phyloP scores from a whole-genome alignment of 2,888 invertebrate species.

The Augiades crinisus region DNA sequence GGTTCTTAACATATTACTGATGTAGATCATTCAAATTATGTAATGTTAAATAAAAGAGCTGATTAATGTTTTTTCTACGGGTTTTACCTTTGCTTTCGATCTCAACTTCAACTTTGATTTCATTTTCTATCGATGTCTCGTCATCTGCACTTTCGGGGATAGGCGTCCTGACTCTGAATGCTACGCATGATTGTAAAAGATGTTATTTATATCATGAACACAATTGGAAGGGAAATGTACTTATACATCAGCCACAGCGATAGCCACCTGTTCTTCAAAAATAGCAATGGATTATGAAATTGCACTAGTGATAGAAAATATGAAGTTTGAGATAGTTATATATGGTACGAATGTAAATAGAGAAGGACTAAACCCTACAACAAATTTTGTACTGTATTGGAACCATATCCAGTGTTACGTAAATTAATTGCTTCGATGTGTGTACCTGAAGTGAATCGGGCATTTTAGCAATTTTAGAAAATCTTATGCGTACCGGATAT shows the following conservation, averaged over 20 bases:
- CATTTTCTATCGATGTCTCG: constrained; percentile 57
- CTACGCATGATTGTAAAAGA: constrained; percentile 36
- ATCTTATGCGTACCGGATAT: constrained; percentile 1
- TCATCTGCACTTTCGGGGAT: constrained; percentile 81
- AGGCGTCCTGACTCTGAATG: constrained; percentile 79
- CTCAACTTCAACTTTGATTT: constrained; percentile 67
- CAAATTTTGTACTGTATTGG: background rate
- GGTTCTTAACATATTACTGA: no score
- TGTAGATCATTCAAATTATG: no score
- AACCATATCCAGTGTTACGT: background rate
- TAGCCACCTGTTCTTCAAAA: constrained; percentile 11
- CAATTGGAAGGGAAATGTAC: constrained; percentile 11
- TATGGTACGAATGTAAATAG: background rate
- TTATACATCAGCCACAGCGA: constrained; percentile 5
- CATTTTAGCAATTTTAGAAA: background rate
- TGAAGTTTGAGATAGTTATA: no score
- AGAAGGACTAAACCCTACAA: background rate
- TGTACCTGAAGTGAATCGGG: background rate
- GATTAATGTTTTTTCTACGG: constrained; percentile 12
- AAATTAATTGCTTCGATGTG: background rate
- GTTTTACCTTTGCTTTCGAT: constrained; percentile 63
- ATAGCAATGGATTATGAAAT: constrained; percentile 10
- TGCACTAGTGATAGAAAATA: background rate
- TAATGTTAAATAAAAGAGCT: constrained; percentile 3
- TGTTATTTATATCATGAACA: constrained; percentile 13